Evolutionary conservation across 23 tunicate species (phyloP).

Genomic region (Trididemnum clinides): DNA sequence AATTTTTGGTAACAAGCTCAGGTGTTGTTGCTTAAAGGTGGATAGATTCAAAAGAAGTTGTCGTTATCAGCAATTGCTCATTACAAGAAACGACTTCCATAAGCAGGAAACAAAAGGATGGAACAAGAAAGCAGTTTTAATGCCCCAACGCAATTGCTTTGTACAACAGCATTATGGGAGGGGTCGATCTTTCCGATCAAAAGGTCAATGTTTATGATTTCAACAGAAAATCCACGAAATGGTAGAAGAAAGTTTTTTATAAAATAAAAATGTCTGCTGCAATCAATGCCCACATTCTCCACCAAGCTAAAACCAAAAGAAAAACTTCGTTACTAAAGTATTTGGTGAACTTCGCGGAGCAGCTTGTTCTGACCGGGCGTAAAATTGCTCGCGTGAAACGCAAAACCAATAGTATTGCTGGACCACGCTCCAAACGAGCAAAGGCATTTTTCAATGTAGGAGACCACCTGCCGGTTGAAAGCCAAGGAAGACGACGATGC

Average conservation of each 20-base stretch:
- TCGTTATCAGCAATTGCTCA: conserved; percentile 18
- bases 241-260: conserved; percentile 24
- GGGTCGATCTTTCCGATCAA: conserved; percentile 31
- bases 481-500: conserved; percentile 22
- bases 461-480: conserved; percentile 25
- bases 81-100: conserved; percentile 6
- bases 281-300: conserved; percentile 2
- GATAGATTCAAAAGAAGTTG: conserved; percentile 33
- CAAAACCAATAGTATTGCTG: conserved; percentile 12
- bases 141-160: conserved; percentile 34
- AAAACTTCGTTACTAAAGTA: conserved; percentile 24
- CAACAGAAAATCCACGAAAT: conserved; percentile 8
- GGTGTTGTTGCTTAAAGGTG: conserved; percentile 23
- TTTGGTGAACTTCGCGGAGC: conserved; percentile 21
- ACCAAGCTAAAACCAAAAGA: background rate
- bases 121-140: conserved; percentile 17
- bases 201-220: conserved; percentile 24
- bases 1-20: conserved; percentile 12
- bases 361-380: conserved; percentile 29
- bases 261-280: conserved; percentile 29
- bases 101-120: conserved; percentile 16
- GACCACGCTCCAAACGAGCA: too few species aligned
- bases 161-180: conserved; percentile 7
- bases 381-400: conserved; percentile 8
- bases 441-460: background rate